Conservation (phyloP, 2,113 vertebrate genomes). For the Centropus unirufus region DNA sequence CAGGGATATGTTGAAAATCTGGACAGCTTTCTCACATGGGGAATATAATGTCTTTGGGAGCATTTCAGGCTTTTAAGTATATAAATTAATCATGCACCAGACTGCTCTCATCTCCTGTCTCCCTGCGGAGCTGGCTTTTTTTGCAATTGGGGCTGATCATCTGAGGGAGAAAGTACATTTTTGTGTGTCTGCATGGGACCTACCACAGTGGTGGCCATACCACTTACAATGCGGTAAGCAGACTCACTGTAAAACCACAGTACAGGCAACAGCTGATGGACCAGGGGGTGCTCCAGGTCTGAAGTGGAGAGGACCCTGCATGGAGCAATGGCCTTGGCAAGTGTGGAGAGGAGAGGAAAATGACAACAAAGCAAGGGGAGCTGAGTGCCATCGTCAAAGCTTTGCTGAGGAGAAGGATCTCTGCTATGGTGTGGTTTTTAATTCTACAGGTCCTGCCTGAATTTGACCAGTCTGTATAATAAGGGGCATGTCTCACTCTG, state of each 20-base stretch:
- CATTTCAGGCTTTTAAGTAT: constrained; percentile 38
- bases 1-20: constrained; percentile 29
- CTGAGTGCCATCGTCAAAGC: background rate
- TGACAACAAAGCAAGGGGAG: background rate
- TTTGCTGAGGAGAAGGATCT: background rate
- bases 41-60: constrained; percentile 31
- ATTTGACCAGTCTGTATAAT: background rate
- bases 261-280: background rate
- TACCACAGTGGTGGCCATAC: background rate
- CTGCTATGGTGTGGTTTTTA: background rate
- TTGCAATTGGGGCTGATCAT: background rate
- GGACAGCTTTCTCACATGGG: background rate
- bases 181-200: background rate
- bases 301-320: fast-evolving
- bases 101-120: constrained; percentile 44
- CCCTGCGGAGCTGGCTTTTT: background rate
- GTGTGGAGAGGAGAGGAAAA: background rate
- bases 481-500: background rate
- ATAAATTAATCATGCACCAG: constrained; percentile 47
- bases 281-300: background rate
- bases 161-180: background rate
- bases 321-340: background rate
- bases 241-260: background rate
- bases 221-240: background rate
- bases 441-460: background rate